A percentile compares a stretch with the other conserved stretches of the same genome.
Evolutionary conservation across 2,888 invertebrate genomes (phyloP).

Genomic region (Callinectes sapidus): DNA sequence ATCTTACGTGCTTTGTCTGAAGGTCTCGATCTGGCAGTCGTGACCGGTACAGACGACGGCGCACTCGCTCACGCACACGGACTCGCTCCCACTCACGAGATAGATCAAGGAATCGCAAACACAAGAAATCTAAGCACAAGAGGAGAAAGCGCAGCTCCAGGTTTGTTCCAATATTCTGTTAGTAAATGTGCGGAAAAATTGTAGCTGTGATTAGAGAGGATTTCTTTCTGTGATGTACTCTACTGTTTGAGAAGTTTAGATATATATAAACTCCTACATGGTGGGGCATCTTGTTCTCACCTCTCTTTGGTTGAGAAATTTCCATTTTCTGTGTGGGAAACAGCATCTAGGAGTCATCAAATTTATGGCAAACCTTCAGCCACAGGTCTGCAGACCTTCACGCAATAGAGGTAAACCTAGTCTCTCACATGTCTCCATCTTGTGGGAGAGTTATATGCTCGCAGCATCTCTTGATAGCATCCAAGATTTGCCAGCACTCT

Average conservation of each 20-base stretch:
- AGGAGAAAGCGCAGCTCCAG: constrained; percentile 59
- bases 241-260: not conserved
- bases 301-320: not conserved
- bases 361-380: no score
- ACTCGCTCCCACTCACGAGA: constrained; percentile 45
- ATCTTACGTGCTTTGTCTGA: not conserved
- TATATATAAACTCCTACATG: not conserved
- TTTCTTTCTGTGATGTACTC: not conserved
- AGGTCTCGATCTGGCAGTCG: constrained; percentile 62
- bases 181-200: not conserved
- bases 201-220: not conserved
- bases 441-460: no score
- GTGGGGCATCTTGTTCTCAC: not conserved
- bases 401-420: no score
- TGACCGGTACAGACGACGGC: constrained; percentile 50
- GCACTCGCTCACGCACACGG: constrained; percentile 45
- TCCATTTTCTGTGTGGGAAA: no score
- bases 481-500: no score
- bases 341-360: no score
- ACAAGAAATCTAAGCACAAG: constrained; percentile 65
- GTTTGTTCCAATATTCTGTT: constrained; percentile 2
- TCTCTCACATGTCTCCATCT: no score
- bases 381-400: no score
- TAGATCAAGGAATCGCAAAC: constrained; percentile 53
- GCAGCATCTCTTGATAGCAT: no score